Base-by-base conservation (phyloP, 2,113 vertebrate genomes). In the Pseudolaguvia tuberculata region DNA sequence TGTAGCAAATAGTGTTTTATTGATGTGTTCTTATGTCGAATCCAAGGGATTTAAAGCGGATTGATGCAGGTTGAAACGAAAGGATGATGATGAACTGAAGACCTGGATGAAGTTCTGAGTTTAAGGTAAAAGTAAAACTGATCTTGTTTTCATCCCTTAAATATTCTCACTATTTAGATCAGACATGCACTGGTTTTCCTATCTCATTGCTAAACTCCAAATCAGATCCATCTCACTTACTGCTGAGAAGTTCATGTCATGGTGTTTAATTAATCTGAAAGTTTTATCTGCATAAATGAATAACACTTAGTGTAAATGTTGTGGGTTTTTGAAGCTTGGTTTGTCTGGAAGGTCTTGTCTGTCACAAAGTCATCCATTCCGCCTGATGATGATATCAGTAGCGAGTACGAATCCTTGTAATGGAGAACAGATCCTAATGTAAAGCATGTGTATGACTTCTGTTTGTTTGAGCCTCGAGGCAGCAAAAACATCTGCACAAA, bases 401-500 rank as follows among this genome's bases (percentile, higher is more conserved):
- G 21, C 12, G 29, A 0, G 9, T 20, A 25, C 27, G 18, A n/a
- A 45, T 0, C 48, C 66, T 52, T 53, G 66, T n/a, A 52, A 25
- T 14, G 17, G 25, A 6, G 31, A 15, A 8, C 27, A 20, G 50
- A 35, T 53, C 15, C 7, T 20, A n/a, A 2, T 21, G 35, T 17
- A 65, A n/a, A 9, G 13, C 29, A 48, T 47, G 56, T 79, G 74
- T 61, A 78, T 79, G 65, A 74, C 70, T 42, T 68, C 23, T 72
- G 68, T 77, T 76, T 72, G 67, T 65, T 27, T 61, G 65, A 56
- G 51, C 53, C 42, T 20, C 48, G 31, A 29, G 73, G 57, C 61
- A 67, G 65, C 25, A 75, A 76, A 83, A 78, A 63, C 80, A 80
- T 78, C 80, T 81, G 82, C 70, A 70, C 68, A 68, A 67, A 70